phyloP scores from a whole-genome alignment of 2,113 vertebrate species.

The Actenoides hombroni region DNA sequence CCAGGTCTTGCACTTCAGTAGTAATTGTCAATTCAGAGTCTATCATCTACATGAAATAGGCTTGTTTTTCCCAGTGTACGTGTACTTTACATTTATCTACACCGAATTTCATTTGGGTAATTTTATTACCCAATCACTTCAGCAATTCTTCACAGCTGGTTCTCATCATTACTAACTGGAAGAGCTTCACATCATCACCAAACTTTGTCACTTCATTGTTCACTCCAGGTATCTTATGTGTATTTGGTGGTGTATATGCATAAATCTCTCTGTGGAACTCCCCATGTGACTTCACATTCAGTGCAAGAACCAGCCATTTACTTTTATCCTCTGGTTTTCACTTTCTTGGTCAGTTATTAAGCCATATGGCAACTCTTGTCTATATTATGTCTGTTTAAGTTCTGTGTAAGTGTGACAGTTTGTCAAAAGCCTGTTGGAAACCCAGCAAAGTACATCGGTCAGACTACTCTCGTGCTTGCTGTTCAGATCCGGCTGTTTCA shows the following conservation, averaged over 20 bases:
- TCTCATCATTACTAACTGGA: background rate
- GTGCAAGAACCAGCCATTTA: background rate
- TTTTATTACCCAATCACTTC: background rate
- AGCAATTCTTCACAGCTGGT: background rate
- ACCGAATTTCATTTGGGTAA: background rate
- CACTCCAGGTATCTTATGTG: background rate
- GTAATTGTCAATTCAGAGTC: background rate
- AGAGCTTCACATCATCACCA: background rate
- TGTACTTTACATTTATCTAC: background rate
- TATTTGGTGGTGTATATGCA: background rate
- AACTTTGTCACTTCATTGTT: background rate
- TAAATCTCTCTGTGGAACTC: background rate
- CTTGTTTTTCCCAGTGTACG: background rate
- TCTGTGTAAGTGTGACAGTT: background rate
- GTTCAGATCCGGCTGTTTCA: background rate
- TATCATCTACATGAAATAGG: background rate
- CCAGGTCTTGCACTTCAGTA: background rate
- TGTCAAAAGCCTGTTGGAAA: background rate
- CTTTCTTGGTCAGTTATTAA: background rate
- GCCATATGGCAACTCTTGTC: background rate
- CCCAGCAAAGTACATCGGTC: background rate
- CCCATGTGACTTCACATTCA: background rate
- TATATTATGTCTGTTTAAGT: background rate
- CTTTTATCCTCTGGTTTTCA: background rate
- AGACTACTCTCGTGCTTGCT: background rate